Evolutionary conservation across 2,797 vertebrate genomes (phyloP), one percentile per base, ranked within the genome.

Genomic region (Anas flavirostris): DNA sequence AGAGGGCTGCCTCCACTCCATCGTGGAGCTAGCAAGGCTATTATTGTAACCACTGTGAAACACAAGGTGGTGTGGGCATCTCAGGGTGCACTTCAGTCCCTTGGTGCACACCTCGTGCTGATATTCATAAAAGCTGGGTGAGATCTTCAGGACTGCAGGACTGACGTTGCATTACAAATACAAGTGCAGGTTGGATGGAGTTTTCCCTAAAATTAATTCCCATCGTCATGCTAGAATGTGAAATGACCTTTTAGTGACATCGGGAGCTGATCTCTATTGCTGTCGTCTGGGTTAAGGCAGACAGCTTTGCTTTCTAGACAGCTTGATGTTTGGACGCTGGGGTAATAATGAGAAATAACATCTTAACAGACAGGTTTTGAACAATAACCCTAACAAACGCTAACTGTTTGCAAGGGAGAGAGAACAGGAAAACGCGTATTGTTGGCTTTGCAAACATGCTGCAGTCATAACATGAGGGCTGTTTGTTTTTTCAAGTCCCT

Each of bases 401-500:
- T 23, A 67, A n/a, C 53, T 62, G 37, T 67, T 80, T 74, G 48
- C 41, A n/a, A 31, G 52, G 56, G 48, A 70, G 79, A 53, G 50
- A 74, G 89, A 79, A 48, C 41, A 79, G 77, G 69, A 90, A 31
- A 84, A 41, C 48, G 83, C 33, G 28, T 1, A 2, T 2, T 44
- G 56, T 18, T 94, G 69, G 28, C 50, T 85, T 77, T 87, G 46
- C 87, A 93, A 91, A 91, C 56, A 70, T 79, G 29, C 0, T 2
- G 41, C 74, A 94, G 87, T 35, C 94, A 74, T 68, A 84, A 82
- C 60, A 67, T 1, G 1, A 44, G 37, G 13, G 33, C 6, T 13
- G 58, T 95, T 96, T 95, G 37, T 93, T 92, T 93, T 86, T 41
- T 37, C 35, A 93, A 56, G 82, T 62, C 53, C 46, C 33, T 53